Conservation (phyloP, 2,888 invertebrate genomes). For the Labia minor region DNA sequence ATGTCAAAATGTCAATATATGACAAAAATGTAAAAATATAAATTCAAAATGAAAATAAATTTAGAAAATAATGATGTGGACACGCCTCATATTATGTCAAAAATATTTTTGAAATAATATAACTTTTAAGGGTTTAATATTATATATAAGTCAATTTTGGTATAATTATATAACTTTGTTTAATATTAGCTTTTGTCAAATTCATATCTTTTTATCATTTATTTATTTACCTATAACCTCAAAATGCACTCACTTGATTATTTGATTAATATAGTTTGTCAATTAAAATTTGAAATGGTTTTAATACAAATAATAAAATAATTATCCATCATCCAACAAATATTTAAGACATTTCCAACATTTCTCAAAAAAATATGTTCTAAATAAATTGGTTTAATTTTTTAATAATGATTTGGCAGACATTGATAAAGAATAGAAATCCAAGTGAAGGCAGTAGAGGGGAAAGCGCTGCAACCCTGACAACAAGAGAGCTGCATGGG, state of each 20-base stretch:
- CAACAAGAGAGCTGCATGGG: no score
- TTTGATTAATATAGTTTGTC: not conserved
- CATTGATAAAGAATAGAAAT: not conserved
- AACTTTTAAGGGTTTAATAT: no score
- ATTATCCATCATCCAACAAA: not conserved
- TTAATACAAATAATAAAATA: not conserved
- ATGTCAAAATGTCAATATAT: not conserved
- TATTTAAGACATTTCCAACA: not conserved
- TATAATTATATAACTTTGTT: not conserved
- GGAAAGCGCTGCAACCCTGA: not conserved
- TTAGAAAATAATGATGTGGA: not conserved
- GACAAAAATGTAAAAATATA: not conserved
- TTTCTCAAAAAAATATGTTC: not conserved
- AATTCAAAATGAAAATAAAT: no score
- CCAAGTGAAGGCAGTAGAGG: not conserved
- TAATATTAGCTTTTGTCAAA: not conserved
- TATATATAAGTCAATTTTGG: no score
- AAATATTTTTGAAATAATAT: not conserved
- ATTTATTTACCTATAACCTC: slow-evolving; percentile 8
- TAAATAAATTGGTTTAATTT: not conserved
- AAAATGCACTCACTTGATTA: not conserved
- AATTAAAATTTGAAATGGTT: not conserved
- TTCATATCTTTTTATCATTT: not conserved
- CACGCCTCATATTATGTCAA: not conserved
- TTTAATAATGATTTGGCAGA: slow-evolving; percentile 1